A percentile compares a stretch with the other conserved stretches of the same genome.
phyloP scores from a whole-genome alignment of 2,113 vertebrate genomes.

The Nannospalax galili region DNA sequence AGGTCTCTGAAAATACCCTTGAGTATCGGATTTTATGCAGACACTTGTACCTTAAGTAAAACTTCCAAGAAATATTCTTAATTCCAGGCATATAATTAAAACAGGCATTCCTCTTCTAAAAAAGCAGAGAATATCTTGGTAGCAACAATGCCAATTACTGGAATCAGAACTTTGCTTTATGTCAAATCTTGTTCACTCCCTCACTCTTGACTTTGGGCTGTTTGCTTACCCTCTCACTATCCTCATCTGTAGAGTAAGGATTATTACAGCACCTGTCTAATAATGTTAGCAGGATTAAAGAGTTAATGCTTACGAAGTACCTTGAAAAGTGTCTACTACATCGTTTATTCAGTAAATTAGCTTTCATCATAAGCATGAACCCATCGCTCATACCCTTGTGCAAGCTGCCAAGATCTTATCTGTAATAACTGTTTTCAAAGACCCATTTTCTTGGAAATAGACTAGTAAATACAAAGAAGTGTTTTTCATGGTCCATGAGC shows the following conservation, averaged over 20 bases:
- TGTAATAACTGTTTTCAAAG: constrained; percentile 30
- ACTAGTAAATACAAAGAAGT: not conserved
- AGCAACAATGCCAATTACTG: not conserved
- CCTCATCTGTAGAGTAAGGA: not conserved
- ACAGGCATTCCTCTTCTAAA: not conserved
- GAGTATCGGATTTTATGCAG: not conserved
- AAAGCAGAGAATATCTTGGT: not conserved
- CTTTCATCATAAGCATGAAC: constrained; percentile 18
- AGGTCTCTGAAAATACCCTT: constrained; percentile 1
- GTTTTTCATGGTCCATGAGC: not conserved
- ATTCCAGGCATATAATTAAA: not conserved
- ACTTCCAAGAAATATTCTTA: constrained; percentile 17
- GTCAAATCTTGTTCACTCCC: not conserved
- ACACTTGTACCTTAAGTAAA: constrained; percentile 26
- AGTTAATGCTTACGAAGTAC: constrained; percentile 8
- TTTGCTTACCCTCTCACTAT: constrained; percentile 32
- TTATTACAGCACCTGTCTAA: not conserved
- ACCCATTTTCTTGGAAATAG: constrained; percentile 40
- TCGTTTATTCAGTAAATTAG: constrained; percentile 33
- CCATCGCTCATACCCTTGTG: not conserved
- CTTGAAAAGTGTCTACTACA: constrained; percentile 10
- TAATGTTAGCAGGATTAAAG: constrained; percentile 40
- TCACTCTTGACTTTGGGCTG: not conserved
- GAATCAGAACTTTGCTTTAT: not conserved
- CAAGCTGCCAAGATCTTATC: not conserved